Conservation (phyloP, 30 jellyfish, hydroid and myxozoan genomes). For the Chrysaora quinquecirrha region DNA sequence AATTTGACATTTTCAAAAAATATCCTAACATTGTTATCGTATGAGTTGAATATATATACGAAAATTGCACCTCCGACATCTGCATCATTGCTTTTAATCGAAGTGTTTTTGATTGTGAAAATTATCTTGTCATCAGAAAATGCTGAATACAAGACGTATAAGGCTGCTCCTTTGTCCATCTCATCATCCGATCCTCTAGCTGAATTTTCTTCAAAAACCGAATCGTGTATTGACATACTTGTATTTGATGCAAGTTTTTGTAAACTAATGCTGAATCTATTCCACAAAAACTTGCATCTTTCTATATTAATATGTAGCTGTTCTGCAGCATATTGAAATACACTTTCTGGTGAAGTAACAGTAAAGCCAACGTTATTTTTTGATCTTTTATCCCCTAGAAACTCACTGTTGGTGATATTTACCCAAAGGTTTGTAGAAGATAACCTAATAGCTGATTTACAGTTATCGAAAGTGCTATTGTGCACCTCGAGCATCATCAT, state of each 20-base stretch:
- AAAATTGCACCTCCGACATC: constrained; percentile 15
- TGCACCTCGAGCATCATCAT: not conserved
- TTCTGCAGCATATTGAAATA: not conserved
- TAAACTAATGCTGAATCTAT: not conserved
- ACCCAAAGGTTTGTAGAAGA: not conserved
- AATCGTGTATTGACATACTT: not conserved
- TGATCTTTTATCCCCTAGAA: not conserved
- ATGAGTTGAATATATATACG: not conserved
- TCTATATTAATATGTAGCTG: not conserved
- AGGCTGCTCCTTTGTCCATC: constrained; percentile 5
- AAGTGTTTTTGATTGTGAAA: not conserved
- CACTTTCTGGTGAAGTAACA: not conserved
- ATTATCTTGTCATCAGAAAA: not conserved
- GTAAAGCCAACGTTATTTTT: not conserved
- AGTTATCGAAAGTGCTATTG: not conserved
- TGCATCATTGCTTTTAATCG: constrained; percentile 10
- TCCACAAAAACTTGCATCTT: constrained; percentile 12
- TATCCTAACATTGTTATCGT: not conserved
- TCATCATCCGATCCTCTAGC: constrained; percentile 1
- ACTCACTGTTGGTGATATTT: not conserved
- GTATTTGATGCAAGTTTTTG: constrained; percentile 9
- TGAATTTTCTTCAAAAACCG: not conserved
- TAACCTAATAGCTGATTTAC: not conserved
- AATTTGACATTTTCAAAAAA: not conserved
- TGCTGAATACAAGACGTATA: not conserved